These are phyloP conservation scores for Drosophila tanythrix DNA, from an alignment of 2,888 invertebrate species.

Conservation along the genomic window DNA sequence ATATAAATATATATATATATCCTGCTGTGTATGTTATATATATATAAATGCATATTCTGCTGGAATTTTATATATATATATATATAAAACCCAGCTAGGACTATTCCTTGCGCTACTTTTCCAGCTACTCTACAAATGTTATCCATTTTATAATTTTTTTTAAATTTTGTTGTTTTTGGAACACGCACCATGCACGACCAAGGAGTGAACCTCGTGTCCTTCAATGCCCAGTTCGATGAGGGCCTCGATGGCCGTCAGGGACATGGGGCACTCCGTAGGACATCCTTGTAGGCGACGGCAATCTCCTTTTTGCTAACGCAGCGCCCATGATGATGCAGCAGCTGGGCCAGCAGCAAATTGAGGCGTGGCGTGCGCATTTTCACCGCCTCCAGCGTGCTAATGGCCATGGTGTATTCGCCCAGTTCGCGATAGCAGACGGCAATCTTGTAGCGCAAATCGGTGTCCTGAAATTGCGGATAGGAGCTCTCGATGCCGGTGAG, in stretches of 20 bases:
- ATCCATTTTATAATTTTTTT: background rate
- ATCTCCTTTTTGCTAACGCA: constrained; percentile 88
- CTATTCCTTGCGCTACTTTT: background rate
- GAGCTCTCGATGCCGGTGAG: constrained; percentile 75
- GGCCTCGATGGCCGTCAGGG: constrained; percentile 90
- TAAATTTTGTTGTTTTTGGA: background rate
- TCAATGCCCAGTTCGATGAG: constrained; percentile 90
- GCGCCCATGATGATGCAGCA: constrained; percentile 89
- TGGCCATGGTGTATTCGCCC: constrained; percentile 88
- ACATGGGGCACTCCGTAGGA: constrained; percentile 90
- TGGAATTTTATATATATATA: background rate
- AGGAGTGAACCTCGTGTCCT: constrained; percentile 90
- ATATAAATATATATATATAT: too few relatives aligned
- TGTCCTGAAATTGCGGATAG: constrained; percentile 85
- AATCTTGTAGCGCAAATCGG: constrained; percentile 90
- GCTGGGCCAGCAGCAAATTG: constrained; percentile 91
- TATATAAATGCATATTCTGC: background rate
- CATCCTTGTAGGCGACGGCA: constrained; percentile 91
- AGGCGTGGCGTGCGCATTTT: constrained; percentile 90
- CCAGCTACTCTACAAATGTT: background rate
- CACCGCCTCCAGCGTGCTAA: constrained; percentile 76
- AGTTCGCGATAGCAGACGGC: constrained; percentile 89
- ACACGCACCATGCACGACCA: constrained; percentile 87
- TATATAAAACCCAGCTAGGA: background rate
- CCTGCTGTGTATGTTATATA: too few relatives aligned